phyloP scores from a whole-genome alignment of 2,113 vertebrate genomes.

The Oryzias woworae region DNA sequence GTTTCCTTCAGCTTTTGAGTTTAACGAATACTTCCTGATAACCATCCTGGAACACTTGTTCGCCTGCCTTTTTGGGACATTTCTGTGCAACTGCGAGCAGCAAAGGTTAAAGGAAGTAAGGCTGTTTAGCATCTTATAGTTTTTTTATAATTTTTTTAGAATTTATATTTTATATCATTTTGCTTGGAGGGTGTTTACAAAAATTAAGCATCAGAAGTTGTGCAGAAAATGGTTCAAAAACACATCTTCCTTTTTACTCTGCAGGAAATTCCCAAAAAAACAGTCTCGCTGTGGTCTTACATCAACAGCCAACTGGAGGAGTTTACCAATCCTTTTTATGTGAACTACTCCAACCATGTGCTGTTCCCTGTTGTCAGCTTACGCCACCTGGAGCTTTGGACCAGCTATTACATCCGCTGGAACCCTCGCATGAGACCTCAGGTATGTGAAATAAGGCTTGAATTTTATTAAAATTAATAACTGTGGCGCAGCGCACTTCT shows the following conservation, averaged over 20 bases:
- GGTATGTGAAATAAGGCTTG: slow-evolving; percentile 64
- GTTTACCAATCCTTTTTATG: slow-evolving; percentile 94
- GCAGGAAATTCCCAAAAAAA: slow-evolving; percentile 88
- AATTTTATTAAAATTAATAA: too few species aligned
- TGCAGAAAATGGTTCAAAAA: background rate
- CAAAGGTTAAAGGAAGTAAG: slow-evolving; percentile 91
- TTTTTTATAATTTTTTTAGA: background rate
- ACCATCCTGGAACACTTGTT: slow-evolving; percentile 96
- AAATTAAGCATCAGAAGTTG: background rate
- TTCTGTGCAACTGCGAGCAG: slow-evolving; percentile 95
- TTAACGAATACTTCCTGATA: slow-evolving; percentile 94
- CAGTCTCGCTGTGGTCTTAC: slow-evolving; percentile 93
- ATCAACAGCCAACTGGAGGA: slow-evolving; percentile 95
- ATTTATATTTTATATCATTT: background rate
- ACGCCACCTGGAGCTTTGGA: slow-evolving; percentile 97
- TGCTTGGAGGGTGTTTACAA: background rate
- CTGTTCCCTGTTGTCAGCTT: slow-evolving; percentile 94
- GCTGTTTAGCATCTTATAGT: background rate
- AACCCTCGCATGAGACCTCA: slow-evolving; percentile 96
- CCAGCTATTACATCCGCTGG: slow-evolving; percentile 97
- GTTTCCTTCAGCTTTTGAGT: slow-evolving; percentile 98
- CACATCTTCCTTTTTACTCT: slow-evolving; percentile 24
- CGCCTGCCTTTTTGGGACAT: slow-evolving; percentile 97
- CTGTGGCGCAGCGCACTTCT: too few species aligned
- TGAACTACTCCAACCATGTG: slow-evolving; percentile 92